Evolutionary conservation across 1,140 invertebrate genomes (phyloP).

Genomic region (Ylistrum balloti): DNA sequence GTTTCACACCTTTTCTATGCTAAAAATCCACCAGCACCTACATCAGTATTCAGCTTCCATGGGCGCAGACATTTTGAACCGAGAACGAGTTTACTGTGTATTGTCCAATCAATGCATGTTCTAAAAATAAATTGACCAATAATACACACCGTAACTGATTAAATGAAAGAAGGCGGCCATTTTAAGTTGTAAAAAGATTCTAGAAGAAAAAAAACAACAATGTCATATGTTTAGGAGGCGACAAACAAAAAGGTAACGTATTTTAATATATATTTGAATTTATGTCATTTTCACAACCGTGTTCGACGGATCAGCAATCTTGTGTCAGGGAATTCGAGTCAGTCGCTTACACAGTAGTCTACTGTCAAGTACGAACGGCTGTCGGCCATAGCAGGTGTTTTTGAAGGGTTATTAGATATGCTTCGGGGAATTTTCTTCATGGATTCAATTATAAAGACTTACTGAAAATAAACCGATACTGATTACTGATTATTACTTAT

Average conservation of each 20-base stretch:
- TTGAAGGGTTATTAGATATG: slow-evolving; percentile 7
- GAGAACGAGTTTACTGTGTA: slow-evolving; percentile 49
- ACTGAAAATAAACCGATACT: neutral
- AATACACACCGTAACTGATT: slow-evolving; percentile 36
- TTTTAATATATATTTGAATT: neutral
- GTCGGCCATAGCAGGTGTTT: slow-evolving; percentile 31
- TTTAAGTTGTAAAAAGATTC: slow-evolving; percentile 41
- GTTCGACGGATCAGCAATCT: neutral
- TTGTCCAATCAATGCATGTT: slow-evolving; percentile 13
- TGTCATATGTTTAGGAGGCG: neutral
- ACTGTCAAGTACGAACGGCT: slow-evolving; percentile 2
- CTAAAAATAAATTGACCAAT: slow-evolving; percentile 43
- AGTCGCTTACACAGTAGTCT: neutral
- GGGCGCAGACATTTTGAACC: slow-evolving; percentile 54
- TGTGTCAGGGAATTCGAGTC: neutral
- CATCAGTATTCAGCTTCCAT: slow-evolving; percentile 10
- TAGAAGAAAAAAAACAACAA: neutral
- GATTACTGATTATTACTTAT: neutral
- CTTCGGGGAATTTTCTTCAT: neutral
- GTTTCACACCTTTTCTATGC: neutral
- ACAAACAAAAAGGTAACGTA: neutral
- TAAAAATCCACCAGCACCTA: neutral
- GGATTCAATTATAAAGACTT: neutral
- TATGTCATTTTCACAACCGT: neutral
- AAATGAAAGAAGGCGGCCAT: slow-evolving; percentile 37